Conservation (phyloP, 1,140 invertebrate genomes). For the Neotoxoptera formosana region DNA sequence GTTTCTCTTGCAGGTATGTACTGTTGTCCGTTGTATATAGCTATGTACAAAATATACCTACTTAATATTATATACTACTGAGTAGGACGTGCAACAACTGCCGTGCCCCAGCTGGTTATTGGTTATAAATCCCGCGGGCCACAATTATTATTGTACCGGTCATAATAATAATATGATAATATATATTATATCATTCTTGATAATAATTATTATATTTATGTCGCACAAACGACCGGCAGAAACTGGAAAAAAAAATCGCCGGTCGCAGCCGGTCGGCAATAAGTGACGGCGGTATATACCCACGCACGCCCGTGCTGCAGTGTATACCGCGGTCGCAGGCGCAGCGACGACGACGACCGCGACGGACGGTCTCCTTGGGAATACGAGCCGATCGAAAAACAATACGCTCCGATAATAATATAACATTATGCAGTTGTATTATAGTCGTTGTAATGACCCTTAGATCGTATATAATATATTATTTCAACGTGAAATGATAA, state of each 20-base stretch:
- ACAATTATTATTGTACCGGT: too few species aligned
- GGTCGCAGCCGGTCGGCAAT: neutral
- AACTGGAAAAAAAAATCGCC: neutral
- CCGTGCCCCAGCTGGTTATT: too few species aligned
- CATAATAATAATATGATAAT: too few species aligned
- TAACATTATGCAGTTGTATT: neutral
- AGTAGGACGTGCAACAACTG: too few species aligned
- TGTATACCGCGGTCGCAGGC: neutral
- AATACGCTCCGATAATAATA: neutral
- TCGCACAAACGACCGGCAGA: neutral
- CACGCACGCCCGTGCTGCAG: neutral
- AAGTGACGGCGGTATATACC: neutral
- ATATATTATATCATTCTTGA: neutral
- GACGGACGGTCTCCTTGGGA: neutral
- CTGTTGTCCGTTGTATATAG: too few species aligned
- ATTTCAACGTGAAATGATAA: neutral
- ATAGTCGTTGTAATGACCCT: neutral
- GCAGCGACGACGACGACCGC: neutral
- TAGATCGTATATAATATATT: too few species aligned
- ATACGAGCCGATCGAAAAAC: neutral
- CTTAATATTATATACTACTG: too few species aligned
- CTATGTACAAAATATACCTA: too few species aligned
- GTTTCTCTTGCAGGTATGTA: too few species aligned
- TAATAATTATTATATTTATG: neutral
- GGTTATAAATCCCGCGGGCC: too few species aligned